Conservation (phyloP, 2,113 vertebrate genomes). For the Chinchilla lanigera region DNA sequence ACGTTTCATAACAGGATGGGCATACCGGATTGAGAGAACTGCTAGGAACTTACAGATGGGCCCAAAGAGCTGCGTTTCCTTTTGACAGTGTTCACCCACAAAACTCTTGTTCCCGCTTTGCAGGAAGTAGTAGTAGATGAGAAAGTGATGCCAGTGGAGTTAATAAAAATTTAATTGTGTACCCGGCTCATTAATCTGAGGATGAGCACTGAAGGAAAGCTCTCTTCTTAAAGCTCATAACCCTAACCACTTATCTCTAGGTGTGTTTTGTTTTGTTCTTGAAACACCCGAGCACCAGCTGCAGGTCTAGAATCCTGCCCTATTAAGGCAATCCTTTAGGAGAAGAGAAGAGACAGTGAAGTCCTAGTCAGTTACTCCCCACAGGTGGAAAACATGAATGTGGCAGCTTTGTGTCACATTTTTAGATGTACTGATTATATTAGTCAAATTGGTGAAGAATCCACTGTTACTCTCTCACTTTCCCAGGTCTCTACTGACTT, state of each 20-base stretch:
- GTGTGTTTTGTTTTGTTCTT: neutral
- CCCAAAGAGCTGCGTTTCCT: neutral
- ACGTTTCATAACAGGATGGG: neutral
- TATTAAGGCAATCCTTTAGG: neutral
- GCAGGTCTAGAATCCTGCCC: neutral
- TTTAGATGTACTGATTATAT: neutral
- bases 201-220: neutral
- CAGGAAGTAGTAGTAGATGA: neutral
- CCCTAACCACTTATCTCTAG: neutral
- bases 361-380: neutral
- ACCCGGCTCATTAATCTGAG: neutral
- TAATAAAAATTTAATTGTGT: neutral
- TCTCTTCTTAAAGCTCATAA: neutral
- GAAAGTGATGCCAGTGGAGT: neutral
- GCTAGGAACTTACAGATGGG: neutral
- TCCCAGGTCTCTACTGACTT: neutral
- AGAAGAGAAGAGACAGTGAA: neutral
- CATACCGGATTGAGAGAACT: neutral
- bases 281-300: neutral
- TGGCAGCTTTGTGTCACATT: neutral
- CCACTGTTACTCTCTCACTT: neutral
- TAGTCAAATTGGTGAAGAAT: neutral
- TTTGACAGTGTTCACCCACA: neutral
- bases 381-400: neutral
- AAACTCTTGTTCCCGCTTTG: neutral